Conservation (phyloP, 2,113 vertebrate species). For the Megaceryle maxima region DNA sequence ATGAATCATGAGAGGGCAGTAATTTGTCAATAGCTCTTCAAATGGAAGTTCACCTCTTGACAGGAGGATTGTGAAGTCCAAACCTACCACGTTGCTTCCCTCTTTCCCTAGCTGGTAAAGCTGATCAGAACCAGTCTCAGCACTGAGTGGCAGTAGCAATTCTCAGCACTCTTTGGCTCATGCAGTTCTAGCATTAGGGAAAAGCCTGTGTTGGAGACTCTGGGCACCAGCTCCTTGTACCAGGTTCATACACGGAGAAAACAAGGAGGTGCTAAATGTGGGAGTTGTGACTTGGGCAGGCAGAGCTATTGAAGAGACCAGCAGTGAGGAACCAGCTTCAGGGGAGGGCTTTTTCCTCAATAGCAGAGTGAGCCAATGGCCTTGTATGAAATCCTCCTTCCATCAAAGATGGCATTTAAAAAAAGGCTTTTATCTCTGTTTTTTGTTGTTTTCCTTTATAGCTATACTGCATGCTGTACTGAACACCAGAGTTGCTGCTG, state of each 20-base stretch:
- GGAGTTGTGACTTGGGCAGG: neutral
- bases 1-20: neutral
- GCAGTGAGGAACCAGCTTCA: neutral
- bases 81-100: fast-evolving
- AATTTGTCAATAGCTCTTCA: neutral
- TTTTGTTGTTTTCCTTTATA: neutral
- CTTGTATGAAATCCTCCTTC: neutral
- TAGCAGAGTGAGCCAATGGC: neutral
- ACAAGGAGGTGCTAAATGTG: neutral
- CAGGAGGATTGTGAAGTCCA: neutral
- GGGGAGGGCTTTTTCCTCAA: neutral
- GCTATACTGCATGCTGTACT: neutral
- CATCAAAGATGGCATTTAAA: neutral
- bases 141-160: neutral
- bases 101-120: neutral
- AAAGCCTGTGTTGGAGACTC: neutral
- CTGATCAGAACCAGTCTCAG: fast-evolving
- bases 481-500: neutral
- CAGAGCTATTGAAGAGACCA: neutral
- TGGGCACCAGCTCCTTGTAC: neutral
- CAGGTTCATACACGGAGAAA: neutral
- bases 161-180: neutral
- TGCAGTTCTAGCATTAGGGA: neutral
- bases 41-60: neutral
- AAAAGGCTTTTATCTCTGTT: neutral